A percentile compares a stretch with the other conserved stretches of the same genome.
Conservation (phyloP, 92 coral and sea anemone genomes). For the Virgularia gustaviana region DNA sequence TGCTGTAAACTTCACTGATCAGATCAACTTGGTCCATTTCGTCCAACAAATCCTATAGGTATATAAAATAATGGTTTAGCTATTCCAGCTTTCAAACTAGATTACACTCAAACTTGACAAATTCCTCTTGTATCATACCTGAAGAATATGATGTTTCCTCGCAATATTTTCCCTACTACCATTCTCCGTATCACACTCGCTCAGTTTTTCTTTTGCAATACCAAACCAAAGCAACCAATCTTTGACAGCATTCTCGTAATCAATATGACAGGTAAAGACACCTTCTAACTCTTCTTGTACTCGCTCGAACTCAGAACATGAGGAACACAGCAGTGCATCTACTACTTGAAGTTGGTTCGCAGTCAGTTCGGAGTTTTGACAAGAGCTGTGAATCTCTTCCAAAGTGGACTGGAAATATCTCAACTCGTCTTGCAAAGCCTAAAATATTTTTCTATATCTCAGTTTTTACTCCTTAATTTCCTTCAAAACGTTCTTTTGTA, state of each 20-base stretch:
- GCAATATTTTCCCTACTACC: constrained; percentile 59
- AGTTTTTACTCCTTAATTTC: too few relatives aligned
- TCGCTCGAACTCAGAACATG: constrained; percentile 7
- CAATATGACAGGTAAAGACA: constrained; percentile 75
- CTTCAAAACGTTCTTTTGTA: too few relatives aligned
- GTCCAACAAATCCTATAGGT: constrained; percentile 75
- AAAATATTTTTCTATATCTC: too few relatives aligned
- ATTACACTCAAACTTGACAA: too few relatives aligned
- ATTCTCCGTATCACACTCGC: constrained; percentile 59
- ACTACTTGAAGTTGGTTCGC: constrained; percentile 13
- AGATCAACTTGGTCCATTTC: constrained; percentile 97
- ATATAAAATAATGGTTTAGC: too few relatives aligned
- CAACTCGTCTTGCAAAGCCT: too few relatives aligned
- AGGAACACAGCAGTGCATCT: constrained; percentile 5
- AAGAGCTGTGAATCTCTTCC: too few relatives aligned
- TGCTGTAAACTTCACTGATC: constrained; percentile 87
- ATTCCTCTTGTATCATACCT: constrained; percentile 18
- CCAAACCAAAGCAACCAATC: constrained; percentile 96
- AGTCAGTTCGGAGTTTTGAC: too few relatives aligned
- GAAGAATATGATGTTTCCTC: constrained; percentile 7
- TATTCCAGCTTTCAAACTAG: too few relatives aligned
- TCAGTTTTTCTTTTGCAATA: constrained; percentile 79
- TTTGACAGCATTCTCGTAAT: constrained; percentile 69
- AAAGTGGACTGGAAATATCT: too few relatives aligned
- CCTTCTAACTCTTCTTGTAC: constrained; percentile 65